Percentiles rank a stretch among this genome's conserved stretches.
phyloP scores from a whole-genome alignment of 2,797 vertebrate genomes.

The Florisuga fusca region DNA sequence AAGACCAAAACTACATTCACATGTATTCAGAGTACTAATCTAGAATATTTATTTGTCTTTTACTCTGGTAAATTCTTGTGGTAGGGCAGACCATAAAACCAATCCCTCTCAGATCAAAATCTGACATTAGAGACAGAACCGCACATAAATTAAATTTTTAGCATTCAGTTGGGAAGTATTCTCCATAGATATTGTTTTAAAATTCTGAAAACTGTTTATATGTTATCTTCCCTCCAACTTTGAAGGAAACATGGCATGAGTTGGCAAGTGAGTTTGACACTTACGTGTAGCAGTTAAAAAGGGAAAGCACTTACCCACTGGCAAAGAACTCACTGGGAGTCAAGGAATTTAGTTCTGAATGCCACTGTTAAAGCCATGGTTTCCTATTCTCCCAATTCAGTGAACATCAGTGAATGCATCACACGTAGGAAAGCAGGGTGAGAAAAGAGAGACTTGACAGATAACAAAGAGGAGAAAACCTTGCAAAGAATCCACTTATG shows the following conservation, averaged over 20 bases:
- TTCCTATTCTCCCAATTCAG: not conserved
- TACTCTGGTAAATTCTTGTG: not conserved
- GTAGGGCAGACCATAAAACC: not conserved
- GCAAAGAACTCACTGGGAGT: not conserved
- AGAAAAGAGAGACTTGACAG: not conserved
- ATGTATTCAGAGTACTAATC: not conserved
- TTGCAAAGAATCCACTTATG: not conserved
- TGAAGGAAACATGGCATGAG: not conserved
- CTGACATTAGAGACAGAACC: not conserved
- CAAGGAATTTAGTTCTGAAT: not conserved
- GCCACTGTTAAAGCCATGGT: not conserved
- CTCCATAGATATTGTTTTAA: not conserved
- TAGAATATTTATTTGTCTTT: not conserved
- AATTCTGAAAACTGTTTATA: not conserved
- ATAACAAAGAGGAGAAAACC: not conserved
- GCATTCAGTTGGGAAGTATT: not conserved
- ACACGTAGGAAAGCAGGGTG: not conserved
- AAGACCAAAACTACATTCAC: not conserved
- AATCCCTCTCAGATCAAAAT: not conserved
- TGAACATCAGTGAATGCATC: not conserved
- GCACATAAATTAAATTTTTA: not conserved
- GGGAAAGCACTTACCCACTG: conserved; percentile 24
- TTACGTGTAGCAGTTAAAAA: not conserved
- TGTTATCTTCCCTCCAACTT: not conserved
- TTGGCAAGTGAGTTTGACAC: not conserved